These are phyloP conservation scores for Exaiptasia diaphana DNA, from an alignment of 64 coral and sea anemone genomes.

Conservation along the genomic window DNA sequence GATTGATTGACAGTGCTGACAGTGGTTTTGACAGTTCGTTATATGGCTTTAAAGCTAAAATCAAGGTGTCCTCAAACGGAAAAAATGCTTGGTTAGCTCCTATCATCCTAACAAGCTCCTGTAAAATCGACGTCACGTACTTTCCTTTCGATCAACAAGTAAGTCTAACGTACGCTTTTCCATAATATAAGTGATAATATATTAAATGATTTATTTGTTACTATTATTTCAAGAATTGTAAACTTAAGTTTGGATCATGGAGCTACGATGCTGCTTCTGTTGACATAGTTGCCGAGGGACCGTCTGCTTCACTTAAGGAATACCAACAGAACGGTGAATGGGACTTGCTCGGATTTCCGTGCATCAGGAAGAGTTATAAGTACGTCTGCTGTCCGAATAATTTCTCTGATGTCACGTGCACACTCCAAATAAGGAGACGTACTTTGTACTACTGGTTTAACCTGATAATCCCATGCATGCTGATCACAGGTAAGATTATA, in stretches of 20 bases:
- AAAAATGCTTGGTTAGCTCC: slow-evolving; percentile 83
- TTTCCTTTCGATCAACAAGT: slow-evolving; percentile 90
- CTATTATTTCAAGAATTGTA: slow-evolving; percentile 43
- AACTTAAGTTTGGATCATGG: slow-evolving; percentile 92
- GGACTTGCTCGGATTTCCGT: slow-evolving; percentile 81
- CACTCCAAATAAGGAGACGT: slow-evolving; percentile 75
- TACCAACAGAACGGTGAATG: slow-evolving; percentile 87
- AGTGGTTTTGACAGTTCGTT: slow-evolving; percentile 58
- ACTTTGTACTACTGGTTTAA: slow-evolving; percentile 90
- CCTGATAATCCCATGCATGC: slow-evolving; percentile 86
- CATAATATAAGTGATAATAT: not conserved
- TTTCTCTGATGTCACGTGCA: slow-evolving; percentile 89
- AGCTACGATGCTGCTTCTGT: slow-evolving; percentile 86
- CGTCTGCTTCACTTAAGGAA: slow-evolving; percentile 36
- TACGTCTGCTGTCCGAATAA: slow-evolving; percentile 78
- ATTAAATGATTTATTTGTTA: not conserved
- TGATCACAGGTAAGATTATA: slow-evolving; percentile 72
- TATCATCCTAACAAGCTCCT: slow-evolving; percentile 60
- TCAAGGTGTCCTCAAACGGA: slow-evolving; percentile 54
- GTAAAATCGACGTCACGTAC: slow-evolving; percentile 82
- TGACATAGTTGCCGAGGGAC: slow-evolving; percentile 53
- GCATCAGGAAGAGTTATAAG: slow-evolving; percentile 40
- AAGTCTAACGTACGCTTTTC: slow-evolving; percentile 4
- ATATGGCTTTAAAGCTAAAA: slow-evolving; percentile 69
- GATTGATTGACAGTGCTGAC: slow-evolving; percentile 79